Conservation (phyloP, 1,140 invertebrate species). For the Diorhabda carinulata region DNA sequence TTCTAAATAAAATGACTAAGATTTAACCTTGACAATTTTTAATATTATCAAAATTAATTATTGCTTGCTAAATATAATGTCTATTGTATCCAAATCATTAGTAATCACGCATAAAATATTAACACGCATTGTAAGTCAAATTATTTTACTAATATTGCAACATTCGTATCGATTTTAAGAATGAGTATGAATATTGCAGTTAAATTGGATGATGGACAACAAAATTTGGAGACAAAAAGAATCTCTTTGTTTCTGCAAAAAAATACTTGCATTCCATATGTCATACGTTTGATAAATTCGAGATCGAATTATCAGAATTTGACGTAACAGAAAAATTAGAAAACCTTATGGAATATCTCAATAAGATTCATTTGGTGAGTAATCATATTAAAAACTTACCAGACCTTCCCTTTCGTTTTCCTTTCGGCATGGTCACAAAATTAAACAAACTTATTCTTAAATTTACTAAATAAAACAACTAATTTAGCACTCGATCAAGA, state of each 20-base stretch:
- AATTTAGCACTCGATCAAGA: conserved; percentile 48
- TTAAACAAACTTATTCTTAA: conserved; percentile 41
- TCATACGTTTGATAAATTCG: background rate
- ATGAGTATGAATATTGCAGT: too few species aligned
- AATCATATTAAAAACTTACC: conserved; percentile 36
- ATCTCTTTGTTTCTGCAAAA: background rate
- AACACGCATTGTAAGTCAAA: too few species aligned
- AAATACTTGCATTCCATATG: background rate
- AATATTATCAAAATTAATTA: too few species aligned
- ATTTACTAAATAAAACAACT: conserved; percentile 44
- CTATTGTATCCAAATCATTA: too few species aligned
- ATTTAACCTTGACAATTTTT: too few species aligned
- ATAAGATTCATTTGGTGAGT: conserved; percentile 6
- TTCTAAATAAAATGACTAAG: too few species aligned
- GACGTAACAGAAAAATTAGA: conserved; percentile 4
- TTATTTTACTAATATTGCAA: too few species aligned
- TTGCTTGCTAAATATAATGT: too few species aligned
- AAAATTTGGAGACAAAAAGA: too few species aligned
- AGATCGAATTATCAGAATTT: conserved; percentile 4
- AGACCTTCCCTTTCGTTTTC: conserved; percentile 47
- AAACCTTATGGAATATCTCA: background rate
- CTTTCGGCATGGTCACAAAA: conserved; percentile 45
- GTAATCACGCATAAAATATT: too few species aligned
- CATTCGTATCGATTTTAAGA: too few species aligned
- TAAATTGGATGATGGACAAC: too few species aligned